These are phyloP conservation scores for Polyergus mexicanus DNA, from an alignment of 1,140 invertebrate species.

Conservation along the genomic window DNA sequence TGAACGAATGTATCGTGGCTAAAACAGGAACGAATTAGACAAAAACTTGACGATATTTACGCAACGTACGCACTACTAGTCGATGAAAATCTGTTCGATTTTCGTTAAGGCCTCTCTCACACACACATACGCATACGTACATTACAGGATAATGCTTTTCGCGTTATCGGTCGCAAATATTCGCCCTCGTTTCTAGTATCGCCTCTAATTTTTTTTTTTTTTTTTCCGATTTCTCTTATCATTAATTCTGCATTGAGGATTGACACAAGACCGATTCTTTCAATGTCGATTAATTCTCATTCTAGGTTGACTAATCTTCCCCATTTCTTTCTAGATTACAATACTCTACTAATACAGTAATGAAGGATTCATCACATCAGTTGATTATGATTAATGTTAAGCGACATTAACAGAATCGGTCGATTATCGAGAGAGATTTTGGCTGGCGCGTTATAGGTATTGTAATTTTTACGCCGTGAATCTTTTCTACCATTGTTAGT, in stretches of 20 bases:
- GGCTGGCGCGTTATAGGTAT: conserved; percentile 22
- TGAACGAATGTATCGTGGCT: not conserved
- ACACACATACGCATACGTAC: too few species aligned
- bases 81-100: conserved; percentile 16
- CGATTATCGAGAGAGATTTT: conserved; percentile 3
- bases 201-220: not conserved
- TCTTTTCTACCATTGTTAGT: conserved; percentile 30
- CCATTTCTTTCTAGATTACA: not conserved
- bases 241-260: conserved; percentile 1
- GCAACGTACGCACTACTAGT: conserved; percentile 20
- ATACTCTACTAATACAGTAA: not conserved
- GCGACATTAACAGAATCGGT: not conserved
- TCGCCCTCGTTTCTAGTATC: conserved; percentile 7
- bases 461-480: conserved; percentile 10
- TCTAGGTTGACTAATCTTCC: not conserved
- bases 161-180: conserved; percentile 13
- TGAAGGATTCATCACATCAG: not conserved
- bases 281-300: not conserved
- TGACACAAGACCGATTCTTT: not conserved
- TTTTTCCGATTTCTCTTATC: not conserved
- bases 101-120: conserved; percentile 6
- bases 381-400: not conserved
- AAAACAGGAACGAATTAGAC: not conserved
- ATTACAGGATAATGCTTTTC: conserved; percentile 21
- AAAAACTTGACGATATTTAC: conserved; percentile 10